Evolutionary conservation across 2,888 invertebrate species (phyloP).

Genomic region (Leptopilina syphax): DNA sequence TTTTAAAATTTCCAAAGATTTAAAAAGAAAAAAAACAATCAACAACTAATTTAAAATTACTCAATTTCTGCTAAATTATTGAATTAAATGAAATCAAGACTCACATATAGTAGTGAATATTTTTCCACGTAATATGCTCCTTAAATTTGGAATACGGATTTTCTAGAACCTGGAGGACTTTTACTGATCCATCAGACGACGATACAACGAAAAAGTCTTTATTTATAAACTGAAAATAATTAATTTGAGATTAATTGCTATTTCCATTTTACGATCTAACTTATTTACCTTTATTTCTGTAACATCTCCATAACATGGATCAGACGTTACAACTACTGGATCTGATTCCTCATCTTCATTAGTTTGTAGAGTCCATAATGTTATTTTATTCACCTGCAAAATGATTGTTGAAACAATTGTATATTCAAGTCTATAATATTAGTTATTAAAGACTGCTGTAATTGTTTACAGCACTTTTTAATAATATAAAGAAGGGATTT

Average conservation of each 20-base stretch:
- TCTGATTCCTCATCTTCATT: constrained; percentile 83
- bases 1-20: too few species aligned
- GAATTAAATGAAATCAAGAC: constrained; percentile 53
- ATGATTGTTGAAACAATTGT: background rate
- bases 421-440: background rate
- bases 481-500: background rate
- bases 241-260: background rate
- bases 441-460: too few species aligned
- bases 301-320: constrained; percentile 85
- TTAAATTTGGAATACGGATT: constrained; percentile 80
- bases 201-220: constrained; percentile 82
- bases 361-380: constrained; percentile 84
- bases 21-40: too few species aligned
- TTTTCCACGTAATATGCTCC: constrained; percentile 82
- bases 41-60: too few species aligned
- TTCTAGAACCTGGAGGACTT: constrained; percentile 82
- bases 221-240: constrained; percentile 81
- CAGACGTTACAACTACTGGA: constrained; percentile 81
- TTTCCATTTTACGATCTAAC: background rate
- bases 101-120: constrained; percentile 82
- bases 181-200: constrained; percentile 83
- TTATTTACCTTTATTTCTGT: constrained; percentile 84
- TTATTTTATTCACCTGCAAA: constrained; percentile 81
- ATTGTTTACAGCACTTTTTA: too few species aligned
- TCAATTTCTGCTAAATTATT: background rate